These are phyloP conservation scores for Xiphias gladius DNA, from an alignment of 2,113 vertebrate species.

Conservation along the genomic window DNA sequence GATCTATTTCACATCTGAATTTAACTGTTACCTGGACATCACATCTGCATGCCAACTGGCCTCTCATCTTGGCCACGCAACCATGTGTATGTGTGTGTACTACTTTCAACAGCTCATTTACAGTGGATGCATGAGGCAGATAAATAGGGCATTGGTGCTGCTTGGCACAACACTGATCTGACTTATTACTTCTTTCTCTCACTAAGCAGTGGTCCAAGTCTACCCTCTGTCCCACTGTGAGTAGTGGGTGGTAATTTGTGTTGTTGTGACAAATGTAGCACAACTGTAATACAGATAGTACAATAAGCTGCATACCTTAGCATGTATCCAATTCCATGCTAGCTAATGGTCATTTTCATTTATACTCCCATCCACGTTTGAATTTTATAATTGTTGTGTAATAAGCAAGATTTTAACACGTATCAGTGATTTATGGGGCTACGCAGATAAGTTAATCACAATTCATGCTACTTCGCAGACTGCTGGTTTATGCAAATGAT, in stretches of 20 bases:
- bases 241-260: not conserved
- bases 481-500: conserved; percentile 22
- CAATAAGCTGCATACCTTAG: not conserved
- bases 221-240: not conserved
- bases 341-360: not conserved
- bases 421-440: not conserved
- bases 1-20: conserved; percentile 40
- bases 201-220: conserved; percentile 18
- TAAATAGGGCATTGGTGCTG: conserved; percentile 17
- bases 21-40: conserved; percentile 50
- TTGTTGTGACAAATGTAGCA: not conserved
- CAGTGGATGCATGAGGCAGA: not conserved
- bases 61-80: conserved; percentile 23
- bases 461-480: not conserved
- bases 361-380: not conserved
- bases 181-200: not conserved
- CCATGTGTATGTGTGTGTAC: not conserved
- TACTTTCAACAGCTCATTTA: conserved; percentile 37
- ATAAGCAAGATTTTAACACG: not conserved
- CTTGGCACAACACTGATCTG: not conserved
- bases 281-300: not conserved
- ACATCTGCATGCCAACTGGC: conserved; percentile 53
- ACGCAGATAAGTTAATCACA: not conserved
- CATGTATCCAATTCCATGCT: not conserved
- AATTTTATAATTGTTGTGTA: not conserved